phyloP scores from a whole-genome alignment of 2,797 vertebrate genomes.

The Kryptopterus vitreolus region DNA sequence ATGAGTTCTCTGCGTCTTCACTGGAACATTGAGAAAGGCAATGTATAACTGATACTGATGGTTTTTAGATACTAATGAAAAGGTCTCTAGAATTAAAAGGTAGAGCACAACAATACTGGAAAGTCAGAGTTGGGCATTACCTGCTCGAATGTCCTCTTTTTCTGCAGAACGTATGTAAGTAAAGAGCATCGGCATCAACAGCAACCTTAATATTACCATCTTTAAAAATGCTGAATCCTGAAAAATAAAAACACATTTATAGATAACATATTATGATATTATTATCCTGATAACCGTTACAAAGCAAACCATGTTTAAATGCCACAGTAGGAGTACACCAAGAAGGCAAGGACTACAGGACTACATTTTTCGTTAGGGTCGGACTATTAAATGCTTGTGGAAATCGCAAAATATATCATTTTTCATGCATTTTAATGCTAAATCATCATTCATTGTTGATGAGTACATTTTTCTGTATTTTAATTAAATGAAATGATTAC shows the following conservation, averaged over 20 bases:
- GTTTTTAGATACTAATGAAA: not conserved
- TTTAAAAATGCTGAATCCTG: constrained; percentile 32
- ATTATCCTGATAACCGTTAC: not conserved
- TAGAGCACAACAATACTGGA: not conserved
- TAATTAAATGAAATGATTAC: no score
- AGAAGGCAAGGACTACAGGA: not conserved
- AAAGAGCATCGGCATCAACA: constrained; percentile 57
- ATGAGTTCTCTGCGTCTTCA: not conserved
- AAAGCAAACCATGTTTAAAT: constrained; percentile 5
- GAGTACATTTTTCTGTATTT: no score
- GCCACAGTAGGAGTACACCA: not conserved
- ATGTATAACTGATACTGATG: not conserved
- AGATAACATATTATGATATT: not conserved
- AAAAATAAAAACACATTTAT: constrained; percentile 24
- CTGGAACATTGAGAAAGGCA: not conserved
- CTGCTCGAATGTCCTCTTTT: constrained; percentile 69
- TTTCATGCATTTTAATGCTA: no score
- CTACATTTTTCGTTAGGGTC: no score
- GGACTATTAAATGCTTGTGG: no score
- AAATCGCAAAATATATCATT: no score
- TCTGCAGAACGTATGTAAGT: constrained; percentile 55
- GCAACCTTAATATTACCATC: constrained; percentile 61
- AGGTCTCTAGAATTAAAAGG: not conserved
- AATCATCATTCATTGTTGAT: no score
- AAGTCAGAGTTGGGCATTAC: no score